These are phyloP conservation scores for Egretta garzetta DNA, from an alignment of 2,113 vertebrate species.

Conservation along the genomic window DNA sequence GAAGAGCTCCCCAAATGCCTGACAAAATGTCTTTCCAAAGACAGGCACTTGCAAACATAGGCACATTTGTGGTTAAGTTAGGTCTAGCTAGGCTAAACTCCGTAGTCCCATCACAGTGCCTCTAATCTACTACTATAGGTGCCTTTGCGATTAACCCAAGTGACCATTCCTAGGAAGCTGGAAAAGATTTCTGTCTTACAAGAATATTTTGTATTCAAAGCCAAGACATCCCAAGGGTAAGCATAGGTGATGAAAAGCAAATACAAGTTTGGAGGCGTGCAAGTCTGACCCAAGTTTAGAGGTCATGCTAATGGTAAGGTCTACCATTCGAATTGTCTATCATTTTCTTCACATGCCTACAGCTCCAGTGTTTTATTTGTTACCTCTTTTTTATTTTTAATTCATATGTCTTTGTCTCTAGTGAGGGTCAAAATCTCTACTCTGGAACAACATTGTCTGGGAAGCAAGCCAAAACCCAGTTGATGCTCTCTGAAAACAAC, in stretches of 20 bases:
- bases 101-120: neutral
- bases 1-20: neutral
- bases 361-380: neutral
- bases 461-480: conserved; percentile 47
- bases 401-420: neutral
- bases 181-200: neutral
- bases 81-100: neutral
- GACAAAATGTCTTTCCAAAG: neutral
- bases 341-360: neutral
- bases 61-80: neutral
- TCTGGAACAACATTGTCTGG: conserved; percentile 38
- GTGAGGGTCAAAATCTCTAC: conserved; percentile 32
- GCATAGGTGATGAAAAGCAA: neutral
- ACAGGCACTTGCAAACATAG: neutral
- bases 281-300: neutral
- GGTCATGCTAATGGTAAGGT: neutral
- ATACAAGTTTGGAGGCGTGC: neutral
- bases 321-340: neutral
- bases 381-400: neutral
- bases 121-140: neutral
- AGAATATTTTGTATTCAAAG: neutral
- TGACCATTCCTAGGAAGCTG: neutral
- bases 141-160: neutral
- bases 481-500: conserved; percentile 43
- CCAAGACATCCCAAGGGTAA: neutral